A percentile compares a stretch with the other conserved stretches of the same genome.
phyloP scores from a whole-genome alignment of 2,888 invertebrate genomes.

The Tenthredo scrophulariae region DNA sequence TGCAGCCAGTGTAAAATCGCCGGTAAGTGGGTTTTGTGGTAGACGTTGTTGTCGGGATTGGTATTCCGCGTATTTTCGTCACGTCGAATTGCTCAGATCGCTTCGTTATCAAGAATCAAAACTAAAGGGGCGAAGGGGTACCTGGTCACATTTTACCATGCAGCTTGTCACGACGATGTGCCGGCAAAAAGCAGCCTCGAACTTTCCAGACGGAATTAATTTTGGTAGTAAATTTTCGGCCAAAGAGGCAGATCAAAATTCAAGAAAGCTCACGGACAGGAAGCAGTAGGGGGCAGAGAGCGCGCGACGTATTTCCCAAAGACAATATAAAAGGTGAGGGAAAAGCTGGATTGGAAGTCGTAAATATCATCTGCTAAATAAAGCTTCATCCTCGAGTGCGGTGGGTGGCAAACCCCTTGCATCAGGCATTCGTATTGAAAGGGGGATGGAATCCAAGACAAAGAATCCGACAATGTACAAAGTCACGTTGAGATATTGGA shows the following conservation, averaged over 20 bases:
- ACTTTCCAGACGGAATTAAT: conserved; percentile 12
- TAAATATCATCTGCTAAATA: conserved; percentile 78
- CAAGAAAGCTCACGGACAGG: conserved; percentile 19
- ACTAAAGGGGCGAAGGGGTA: neutral
- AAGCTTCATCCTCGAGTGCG: conserved; percentile 73
- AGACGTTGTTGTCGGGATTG: neutral
- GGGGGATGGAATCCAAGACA: conserved; percentile 67
- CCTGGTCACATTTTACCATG: neutral
- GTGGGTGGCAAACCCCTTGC: conserved; percentile 69
- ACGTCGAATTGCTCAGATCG: neutral
- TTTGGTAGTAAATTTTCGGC: conserved; percentile 25
- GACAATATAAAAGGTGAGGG: conserved; percentile 73
- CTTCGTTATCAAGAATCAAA: neutral
- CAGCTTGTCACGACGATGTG: neutral
- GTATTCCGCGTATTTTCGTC: conserved; percentile 14
- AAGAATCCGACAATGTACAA: conserved; percentile 68
- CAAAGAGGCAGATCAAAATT: conserved; percentile 25
- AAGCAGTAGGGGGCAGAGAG: neutral
- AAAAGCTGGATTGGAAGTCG: conserved; percentile 72
- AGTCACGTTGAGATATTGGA: conserved; percentile 72
- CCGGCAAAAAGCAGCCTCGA: neutral
- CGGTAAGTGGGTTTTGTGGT: conserved; percentile 36
- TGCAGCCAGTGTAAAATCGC: conserved; percentile 18
- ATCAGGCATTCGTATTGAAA: conserved; percentile 49
- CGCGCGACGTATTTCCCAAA: conserved; percentile 65